Evolutionary conservation across 2,888 invertebrate genomes (phyloP).

Genomic region (Cepaea hortensis): DNA sequence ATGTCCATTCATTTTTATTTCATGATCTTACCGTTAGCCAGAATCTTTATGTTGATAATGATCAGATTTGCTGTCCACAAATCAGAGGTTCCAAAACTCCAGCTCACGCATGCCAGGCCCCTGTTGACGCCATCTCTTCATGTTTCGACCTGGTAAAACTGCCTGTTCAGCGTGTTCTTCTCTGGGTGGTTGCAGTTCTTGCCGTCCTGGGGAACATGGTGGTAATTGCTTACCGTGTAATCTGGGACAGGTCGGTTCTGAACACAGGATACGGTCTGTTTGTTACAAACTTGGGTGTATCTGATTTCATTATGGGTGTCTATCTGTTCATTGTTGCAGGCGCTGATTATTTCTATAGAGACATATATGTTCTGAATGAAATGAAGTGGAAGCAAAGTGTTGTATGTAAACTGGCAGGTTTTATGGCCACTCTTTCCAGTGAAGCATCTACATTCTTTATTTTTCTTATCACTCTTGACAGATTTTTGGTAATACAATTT

Average conservation of each 20-base stretch:
- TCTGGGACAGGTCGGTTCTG: conserved; percentile 58
- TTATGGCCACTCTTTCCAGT: background rate
- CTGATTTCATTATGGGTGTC: conserved; percentile 61
- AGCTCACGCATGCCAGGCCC: conserved; percentile 38
- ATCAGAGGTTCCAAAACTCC: background rate
- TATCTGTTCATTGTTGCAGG: conserved; percentile 59
- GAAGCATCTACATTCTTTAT: conserved; percentile 23
- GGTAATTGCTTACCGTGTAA: conserved; percentile 50
- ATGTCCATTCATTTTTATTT: background rate
- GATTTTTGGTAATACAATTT: conserved; percentile 13
- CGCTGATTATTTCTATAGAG: conserved; percentile 54
- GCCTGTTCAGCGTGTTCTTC: conserved; percentile 27
- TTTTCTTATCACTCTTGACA: conserved; percentile 9
- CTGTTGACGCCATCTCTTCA: conserved; percentile 52
- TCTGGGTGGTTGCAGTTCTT: conserved; percentile 50
- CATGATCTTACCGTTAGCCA: background rate
- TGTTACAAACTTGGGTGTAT: conserved; percentile 38
- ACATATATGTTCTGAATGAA: background rate
- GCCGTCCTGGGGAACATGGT: conserved; percentile 56
- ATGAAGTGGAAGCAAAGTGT: background rate
- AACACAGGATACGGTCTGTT: conserved; percentile 11
- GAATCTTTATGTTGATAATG: background rate
- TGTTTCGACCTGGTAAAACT: conserved; percentile 59
- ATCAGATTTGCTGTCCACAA: conserved; percentile 27
- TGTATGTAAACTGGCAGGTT: background rate